A percentile compares a stretch with the other conserved stretches of the same genome.
Evolutionary conservation across 2,797 vertebrate species (phyloP).

Genomic region (Zalophus californianus): DNA sequence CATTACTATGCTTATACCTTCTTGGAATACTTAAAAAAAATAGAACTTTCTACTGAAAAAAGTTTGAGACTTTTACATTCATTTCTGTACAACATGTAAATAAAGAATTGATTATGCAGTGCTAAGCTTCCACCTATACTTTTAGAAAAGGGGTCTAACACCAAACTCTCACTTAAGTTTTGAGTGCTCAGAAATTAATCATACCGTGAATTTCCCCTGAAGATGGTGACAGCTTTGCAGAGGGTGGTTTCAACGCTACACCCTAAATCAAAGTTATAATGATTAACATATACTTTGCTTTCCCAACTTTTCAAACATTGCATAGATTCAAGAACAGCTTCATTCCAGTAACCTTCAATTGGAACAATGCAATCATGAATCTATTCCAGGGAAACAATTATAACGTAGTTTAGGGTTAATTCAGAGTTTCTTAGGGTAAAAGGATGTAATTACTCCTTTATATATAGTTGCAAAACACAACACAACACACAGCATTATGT

Average conservation of each 20-base stretch:
- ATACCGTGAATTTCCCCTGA: not conserved
- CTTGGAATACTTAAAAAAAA: not conserved
- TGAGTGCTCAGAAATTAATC: not conserved
- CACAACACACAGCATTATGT: too few species aligned
- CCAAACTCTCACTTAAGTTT: not conserved
- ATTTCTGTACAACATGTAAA: not conserved
- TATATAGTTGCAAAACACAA: not conserved
- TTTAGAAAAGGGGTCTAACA: not conserved
- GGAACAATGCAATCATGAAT: not conserved
- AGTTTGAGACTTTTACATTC: not conserved
- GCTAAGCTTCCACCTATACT: not conserved
- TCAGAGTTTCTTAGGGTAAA: not conserved
- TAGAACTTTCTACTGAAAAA: not conserved
- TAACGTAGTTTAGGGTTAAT: not conserved
- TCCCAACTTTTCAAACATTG: not conserved
- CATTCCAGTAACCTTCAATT: not conserved
- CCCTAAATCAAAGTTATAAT: not conserved
- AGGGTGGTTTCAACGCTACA: not conserved
- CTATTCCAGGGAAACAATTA: not conserved
- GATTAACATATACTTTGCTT: not conserved
- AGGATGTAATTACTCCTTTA: not conserved
- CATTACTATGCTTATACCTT: not conserved
- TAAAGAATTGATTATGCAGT: not conserved
- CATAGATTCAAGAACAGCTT: not conserved
- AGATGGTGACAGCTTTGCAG: not conserved